Evolutionary conservation across 2,113 vertebrate species (phyloP).

Genomic region (Anser cygnoides): DNA sequence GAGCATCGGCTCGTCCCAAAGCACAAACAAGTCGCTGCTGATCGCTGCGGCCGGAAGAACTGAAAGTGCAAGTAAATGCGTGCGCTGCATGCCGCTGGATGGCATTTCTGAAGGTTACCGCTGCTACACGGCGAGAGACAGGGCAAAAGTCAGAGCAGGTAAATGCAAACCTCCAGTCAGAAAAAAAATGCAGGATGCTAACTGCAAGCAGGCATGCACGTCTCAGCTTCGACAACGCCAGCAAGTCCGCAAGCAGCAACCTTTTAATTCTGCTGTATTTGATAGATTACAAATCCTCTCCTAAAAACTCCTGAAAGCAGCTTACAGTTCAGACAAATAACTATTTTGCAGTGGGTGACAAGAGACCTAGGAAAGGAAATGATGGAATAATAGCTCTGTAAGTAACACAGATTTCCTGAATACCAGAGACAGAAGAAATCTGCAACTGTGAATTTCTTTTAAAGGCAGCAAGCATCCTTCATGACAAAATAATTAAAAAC

Average conservation of each 20-base stretch:
- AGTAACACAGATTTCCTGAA: constrained; percentile 19
- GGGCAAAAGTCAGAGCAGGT: not conserved
- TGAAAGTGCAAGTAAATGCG: not conserved
- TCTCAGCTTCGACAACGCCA: not conserved
- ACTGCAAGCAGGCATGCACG: not conserved
- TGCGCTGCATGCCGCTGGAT: rapidly evolving
- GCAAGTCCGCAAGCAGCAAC: constrained; percentile 42
- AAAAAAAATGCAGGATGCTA: not conserved
- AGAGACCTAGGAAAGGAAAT: constrained; percentile 10
- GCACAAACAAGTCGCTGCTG: not conserved
- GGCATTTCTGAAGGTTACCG: not conserved
- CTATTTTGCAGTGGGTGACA: constrained; percentile 32
- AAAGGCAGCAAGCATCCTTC: not conserved
- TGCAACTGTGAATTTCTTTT: not conserved
- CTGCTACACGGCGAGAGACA: not conserved
- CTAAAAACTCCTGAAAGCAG: constrained; percentile 61
- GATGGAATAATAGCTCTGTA: constrained; percentile 50
- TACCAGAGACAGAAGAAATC: not conserved
- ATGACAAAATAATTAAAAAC: not conserved
- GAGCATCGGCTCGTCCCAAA: not conserved
- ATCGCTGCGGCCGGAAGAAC: not conserved
- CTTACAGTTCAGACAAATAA: constrained; percentile 61
- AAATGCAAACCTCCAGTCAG: not conserved
- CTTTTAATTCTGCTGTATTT: constrained; percentile 59
- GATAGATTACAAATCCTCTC: constrained; percentile 65